A percentile compares a stretch with the other conserved stretches of the same genome.
phyloP scores from a whole-genome alignment of 2,888 invertebrate species.

The Lepidonotus clava region DNA sequence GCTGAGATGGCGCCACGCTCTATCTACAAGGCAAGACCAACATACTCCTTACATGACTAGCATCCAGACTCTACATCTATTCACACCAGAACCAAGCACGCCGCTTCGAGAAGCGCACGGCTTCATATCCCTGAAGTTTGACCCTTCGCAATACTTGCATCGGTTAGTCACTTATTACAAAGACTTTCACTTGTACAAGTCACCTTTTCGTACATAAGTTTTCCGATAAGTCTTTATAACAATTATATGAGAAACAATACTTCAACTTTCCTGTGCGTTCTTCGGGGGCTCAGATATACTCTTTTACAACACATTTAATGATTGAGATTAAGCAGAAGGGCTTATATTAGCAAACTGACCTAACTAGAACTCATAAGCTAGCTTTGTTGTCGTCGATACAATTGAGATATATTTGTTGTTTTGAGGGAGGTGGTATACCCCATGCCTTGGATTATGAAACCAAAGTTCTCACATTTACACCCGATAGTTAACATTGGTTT shows the following conservation, averaged over 20 bases:
- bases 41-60: slow-evolving; percentile 32
- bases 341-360: too few relatives aligned
- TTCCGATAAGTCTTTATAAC: too few relatives aligned
- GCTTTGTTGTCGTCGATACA: too few relatives aligned
- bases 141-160: not conserved
- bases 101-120: not conserved
- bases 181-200: not conserved
- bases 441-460: too few relatives aligned
- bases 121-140: slow-evolving; percentile 2
- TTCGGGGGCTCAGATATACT: not conserved
- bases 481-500: too few relatives aligned
- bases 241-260: not conserved
- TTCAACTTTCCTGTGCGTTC: not conserved
- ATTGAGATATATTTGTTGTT: too few relatives aligned
- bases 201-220: not conserved
- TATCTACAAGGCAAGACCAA: slow-evolving; percentile 52
- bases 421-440: too few relatives aligned
- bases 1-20: not conserved
- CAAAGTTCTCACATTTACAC: too few relatives aligned
- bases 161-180: not conserved
- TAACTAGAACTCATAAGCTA: too few relatives aligned
- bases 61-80: slow-evolving; percentile 45
- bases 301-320: not conserved
- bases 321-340: not conserved
- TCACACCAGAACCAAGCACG: slow-evolving; percentile 24